phyloP scores from a whole-genome alignment of 1,140 invertebrate species.

The Sogatella furcifera region DNA sequence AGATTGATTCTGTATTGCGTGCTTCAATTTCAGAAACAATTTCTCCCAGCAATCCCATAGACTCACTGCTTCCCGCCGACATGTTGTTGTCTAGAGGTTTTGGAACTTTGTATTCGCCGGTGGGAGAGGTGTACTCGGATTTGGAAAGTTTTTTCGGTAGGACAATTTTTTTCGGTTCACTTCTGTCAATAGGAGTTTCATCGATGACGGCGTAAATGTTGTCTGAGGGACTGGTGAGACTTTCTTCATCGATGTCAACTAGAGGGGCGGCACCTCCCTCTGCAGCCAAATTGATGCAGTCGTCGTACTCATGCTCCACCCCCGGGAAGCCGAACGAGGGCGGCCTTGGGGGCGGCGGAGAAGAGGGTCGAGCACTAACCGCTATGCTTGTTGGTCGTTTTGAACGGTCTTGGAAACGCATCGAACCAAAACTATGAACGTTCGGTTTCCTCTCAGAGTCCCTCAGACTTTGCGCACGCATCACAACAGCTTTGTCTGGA shows the following conservation, averaged over 20 bases:
- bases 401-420: conserved; percentile 46
- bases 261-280: conserved; percentile 34
- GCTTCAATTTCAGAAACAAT: conserved; percentile 79
- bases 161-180: conserved; percentile 15
- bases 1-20: conserved; percentile 74
- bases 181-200: conserved; percentile 41
- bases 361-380: conserved; percentile 43
- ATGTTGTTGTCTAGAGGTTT: conserved; percentile 12
- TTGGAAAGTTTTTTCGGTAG: conserved; percentile 6
- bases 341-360: conserved; percentile 50
- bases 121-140: conserved; percentile 40
- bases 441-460: conserved; percentile 40
- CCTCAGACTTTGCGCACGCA: conserved; percentile 67
- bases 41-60: conserved; percentile 62
- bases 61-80: conserved; percentile 40
- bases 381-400: conserved; percentile 61
- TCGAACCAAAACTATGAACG: conserved; percentile 68
- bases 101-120: conserved; percentile 15
- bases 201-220: conserved; percentile 82
- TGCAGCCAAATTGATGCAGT: conserved; percentile 56
- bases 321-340: conserved; percentile 41
- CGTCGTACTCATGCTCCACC: conserved; percentile 46
- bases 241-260: conserved; percentile 49
- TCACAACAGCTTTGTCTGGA: conserved; percentile 43
- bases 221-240: conserved; percentile 43